phyloP scores from a whole-genome alignment of 2,113 vertebrate species.

The Albula goreensis region DNA sequence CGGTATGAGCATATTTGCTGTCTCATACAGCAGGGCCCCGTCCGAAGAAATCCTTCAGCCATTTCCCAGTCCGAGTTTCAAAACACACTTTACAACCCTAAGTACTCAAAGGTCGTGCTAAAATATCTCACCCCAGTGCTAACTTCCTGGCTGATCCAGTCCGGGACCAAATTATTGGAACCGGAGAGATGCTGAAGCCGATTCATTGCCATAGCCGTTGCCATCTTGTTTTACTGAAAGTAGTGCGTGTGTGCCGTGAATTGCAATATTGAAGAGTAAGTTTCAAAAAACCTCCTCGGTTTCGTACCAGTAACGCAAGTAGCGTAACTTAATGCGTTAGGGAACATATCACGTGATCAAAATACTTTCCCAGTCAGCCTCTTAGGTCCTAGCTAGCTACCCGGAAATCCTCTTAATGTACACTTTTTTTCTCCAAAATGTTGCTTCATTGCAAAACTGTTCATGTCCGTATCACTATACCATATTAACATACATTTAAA shows the following conservation, averaged over 20 bases:
- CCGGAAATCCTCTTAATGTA: neutral
- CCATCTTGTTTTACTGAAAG: constrained; percentile 57
- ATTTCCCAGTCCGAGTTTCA: neutral
- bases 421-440: neutral
- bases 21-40: constrained; percentile 35
- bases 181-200: constrained; percentile 41
- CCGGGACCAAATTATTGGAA: constrained; percentile 55
- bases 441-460: neutral
- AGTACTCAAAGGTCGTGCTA: accelerated
- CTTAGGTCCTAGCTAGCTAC: too few relatives aligned
- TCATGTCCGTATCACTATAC: too few relatives aligned
- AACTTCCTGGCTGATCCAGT: constrained; percentile 69
- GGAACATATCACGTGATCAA: neutral
- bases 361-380: neutral
- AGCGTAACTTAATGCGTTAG: neutral
- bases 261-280: neutral
- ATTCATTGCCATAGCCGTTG: constrained; percentile 45
- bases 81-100: neutral
- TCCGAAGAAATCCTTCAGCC: neutral
- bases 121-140: constrained; percentile 71
- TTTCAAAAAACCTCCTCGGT: neutral
- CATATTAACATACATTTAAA: too few relatives aligned
- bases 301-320: neutral
- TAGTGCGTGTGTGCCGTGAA: neutral
- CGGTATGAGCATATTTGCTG: constrained; percentile 38